Evolutionary conservation across 2,888 invertebrate genomes (phyloP), one percentile per base, ranked within the genome.

Genomic region (Agrotis puta): DNA sequence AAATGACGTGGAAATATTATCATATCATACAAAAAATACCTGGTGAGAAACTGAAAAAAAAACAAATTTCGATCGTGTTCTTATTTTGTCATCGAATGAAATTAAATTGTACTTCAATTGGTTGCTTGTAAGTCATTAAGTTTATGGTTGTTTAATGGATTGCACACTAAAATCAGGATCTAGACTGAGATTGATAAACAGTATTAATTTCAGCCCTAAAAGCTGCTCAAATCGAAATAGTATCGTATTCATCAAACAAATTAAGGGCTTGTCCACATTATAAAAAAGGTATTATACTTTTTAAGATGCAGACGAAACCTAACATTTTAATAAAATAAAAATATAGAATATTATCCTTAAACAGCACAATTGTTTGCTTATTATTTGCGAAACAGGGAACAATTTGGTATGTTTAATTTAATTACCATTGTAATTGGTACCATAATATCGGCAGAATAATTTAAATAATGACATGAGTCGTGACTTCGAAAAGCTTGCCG

Each of bases 371-470:
- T 65, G 13, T 43, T 14, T 22, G 2, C 43, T 18, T 50, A 14
- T 65, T 39, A 45, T 51, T 69, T 3, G 3, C 0, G 6, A 48
- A 54, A 18, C 9, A 5, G 16, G 3, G 18, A 54, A 48, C 4
- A 53, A 24, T 53, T 51, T 51, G 33, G 18, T 24, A 13, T 47
- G 3, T 73, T 50, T 50, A 13, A 67, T 57, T 45, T 45, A 13
- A 70, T n/a, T 16, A 24, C 16, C 24, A 39, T 51, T 50, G 54
- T 76, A 50, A 72, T 69, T 70, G 39, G 47, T 58, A 53, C 53
- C 45, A 51, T 22, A n/a, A 27, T 14, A 22, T 27, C 24, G 39
- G 20, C 6, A 13, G 13, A 24, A 58, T 39, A 2, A 48, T 77
- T 77, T 7, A 16, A 13, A 18, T 56, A 56, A 67, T 45, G 47